Base-by-base conservation (phyloP, 2,888 invertebrate species). In the Cancer borealis region DNA sequence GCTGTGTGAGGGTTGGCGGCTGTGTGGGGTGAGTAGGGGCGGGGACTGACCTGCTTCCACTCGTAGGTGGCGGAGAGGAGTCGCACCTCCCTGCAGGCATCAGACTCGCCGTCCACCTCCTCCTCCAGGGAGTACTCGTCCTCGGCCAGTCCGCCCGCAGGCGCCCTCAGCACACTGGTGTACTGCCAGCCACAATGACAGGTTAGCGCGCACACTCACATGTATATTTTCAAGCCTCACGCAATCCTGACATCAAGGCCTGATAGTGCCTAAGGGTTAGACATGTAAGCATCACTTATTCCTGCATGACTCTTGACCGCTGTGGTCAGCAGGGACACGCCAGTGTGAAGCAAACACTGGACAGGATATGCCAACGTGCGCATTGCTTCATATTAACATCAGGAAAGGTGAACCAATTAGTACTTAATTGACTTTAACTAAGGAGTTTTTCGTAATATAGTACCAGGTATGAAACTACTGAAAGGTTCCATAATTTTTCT, bases 91-190 rank as follows among this genome's bases (percentile, higher is more conserved):
- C 46, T 90, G 30, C 88, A 79, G 26, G 88, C 66, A 10, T 91
- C 92, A 3, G 91, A 14, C 30, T 91, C 94, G 8, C 26, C 39
- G 45, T 91, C 92, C 5, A 14, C 87, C 8, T 60, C 88, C 14
- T 94, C 92, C 92, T 97, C 97, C 96, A 98, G 98, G 10, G 97
- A 97, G 4, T 87, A 47, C 14, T 46, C 91, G 92, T 97, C 97
- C 49, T 97, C 97, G 26, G 97, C 97, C 96, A 97, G 97, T 96
- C 98, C 97, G 93, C 97, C 97, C 88, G 98, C 97, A 6, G 99
- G 99, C 46, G 99, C 98, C 95, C 98, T 97, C 94, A 99, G 97
- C 73, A 98, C 97, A 2, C 99, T 99, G 92, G 98, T 97, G 96
- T 98, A 99, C 98, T 99, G 97, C 92, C 97, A 97, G 91, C 73